Conservation (phyloP, 2,888 invertebrate species). For the Linnaemya tessellans region DNA sequence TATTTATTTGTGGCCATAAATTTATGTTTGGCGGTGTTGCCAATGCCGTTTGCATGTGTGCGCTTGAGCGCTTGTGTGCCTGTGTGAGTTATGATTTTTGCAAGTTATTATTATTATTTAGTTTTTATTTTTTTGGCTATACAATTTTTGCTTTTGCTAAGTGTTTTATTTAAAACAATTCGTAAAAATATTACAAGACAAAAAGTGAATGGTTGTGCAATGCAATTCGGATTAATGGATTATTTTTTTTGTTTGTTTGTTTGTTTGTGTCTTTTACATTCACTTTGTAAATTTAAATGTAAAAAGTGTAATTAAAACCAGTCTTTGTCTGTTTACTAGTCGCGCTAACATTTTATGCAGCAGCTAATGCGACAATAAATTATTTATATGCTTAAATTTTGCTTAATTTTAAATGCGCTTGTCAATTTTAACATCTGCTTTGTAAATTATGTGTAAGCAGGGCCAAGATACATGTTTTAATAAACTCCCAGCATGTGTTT, state of each 20-base stretch:
- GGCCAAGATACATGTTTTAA: not conserved
- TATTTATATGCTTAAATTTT: not conserved
- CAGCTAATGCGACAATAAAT: not conserved
- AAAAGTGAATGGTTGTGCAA: constrained; percentile 37
- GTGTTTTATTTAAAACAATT: not conserved
- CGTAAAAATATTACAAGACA: not conserved
- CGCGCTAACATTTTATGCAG: not conserved
- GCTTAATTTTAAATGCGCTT: not conserved
- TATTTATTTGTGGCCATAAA: constrained; percentile 8
- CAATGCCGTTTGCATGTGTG: not conserved
- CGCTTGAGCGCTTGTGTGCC: not conserved
- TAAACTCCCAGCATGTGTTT: not conserved
- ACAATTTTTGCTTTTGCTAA: not conserved
- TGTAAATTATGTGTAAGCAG: not conserved
- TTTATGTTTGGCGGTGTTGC: constrained; percentile 40
- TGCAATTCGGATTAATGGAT: constrained; percentile 13
- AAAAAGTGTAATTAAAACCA: not conserved
- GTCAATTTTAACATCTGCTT: not conserved
- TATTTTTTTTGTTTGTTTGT: not conserved
- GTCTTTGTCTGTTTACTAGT: not conserved
- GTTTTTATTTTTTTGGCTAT: not conserved
- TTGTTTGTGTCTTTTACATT: constrained; percentile 12
- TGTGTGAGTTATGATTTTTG: constrained; percentile 3
- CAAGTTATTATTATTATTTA: not conserved
- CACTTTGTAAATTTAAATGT: constrained; percentile 16